Evolutionary conservation across 2,113 vertebrate species (phyloP), one percentile per base, ranked within the genome.

Genomic region (Thalassoma bifasciatum): DNA sequence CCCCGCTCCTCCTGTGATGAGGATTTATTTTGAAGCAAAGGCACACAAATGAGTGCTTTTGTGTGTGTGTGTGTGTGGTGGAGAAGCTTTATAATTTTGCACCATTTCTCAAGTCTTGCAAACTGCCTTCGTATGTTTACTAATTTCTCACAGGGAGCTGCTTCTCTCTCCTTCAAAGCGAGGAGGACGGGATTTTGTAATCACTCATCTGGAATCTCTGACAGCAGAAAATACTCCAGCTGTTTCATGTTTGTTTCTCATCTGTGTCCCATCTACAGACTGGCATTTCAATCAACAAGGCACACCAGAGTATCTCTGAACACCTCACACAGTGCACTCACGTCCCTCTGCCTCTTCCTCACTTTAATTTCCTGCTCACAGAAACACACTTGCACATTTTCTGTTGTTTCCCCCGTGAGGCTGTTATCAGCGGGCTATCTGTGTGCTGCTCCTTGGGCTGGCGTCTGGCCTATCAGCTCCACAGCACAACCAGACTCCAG

Each of bases 381-480:
- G 42, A 61, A 70, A 65, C 24, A 14, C 42, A 38, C 50, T 77
- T 66, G 75, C 61, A 65, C 51, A 56, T 75, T 77, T 67, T 26
- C 51, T 46, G 40, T 56, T 70, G 69, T 79, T 86, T 81, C 74
- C 52, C 74, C 52, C 67, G 37, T 56, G 37, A 61, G 78, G 62
- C 42, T 44, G 44, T 77, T 86, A 85, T 88, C 83, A 79, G 77
- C 10, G 10, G 51, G 59, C 24, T 88, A 81, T 91, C 83, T 79
- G 65, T 81, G 66, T 67, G 72, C 61, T 80, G 63, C 70, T 75
- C 12, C 59, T 26, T 37, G 37, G 64, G 42, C 76, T 84, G 85
- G 83, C 72, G 12, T 79, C 64, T 52, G 38, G 79, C 84, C 86
- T 88, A 83, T 92, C 89, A 75, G 79, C 73, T 81, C 51, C 53